Evolutionary conservation across 1,140 invertebrate species (phyloP), one percentile per base, ranked within the genome.

Genomic region (Drosophila sp.): DNA sequence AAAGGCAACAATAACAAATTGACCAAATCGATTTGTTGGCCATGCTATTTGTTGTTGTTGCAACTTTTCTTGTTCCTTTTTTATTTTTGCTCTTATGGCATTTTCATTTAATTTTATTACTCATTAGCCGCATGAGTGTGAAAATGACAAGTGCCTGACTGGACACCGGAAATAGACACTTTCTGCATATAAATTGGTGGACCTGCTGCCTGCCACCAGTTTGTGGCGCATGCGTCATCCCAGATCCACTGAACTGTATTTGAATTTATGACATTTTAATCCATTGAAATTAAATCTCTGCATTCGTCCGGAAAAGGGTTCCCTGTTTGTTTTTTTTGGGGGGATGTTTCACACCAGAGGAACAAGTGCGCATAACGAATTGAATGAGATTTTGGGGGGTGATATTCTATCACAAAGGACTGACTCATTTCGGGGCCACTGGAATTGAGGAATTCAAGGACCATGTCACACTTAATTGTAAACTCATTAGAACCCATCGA

Each of bases 91-190:
- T 77, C 76, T 75, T 72, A 69, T 74, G 77, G 86, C 78, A 84
- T 89, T 89, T 90, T 81, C 75, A 81, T 87, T 87, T 87, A 89
- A 82, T 81, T 89, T 86, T 87, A 87, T 87, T 87, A 84, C 84
- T 87, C 84, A 89, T 89, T 87, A 87, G 80, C 60, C 65, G 77
- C 76, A 89, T 89, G 84, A 89, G 79, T 87, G 84, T 83, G 84
- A 87, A 87, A 83, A 87, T 80, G 83, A 75, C 83, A 83, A 79
- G 79, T 89, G 83, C 76, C 79, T 25, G 66, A 40, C 56, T 55
- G 8, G 38, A 27, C 57, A 69, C 83, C 83, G 83, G 83, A 87
- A 87, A 87, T 80, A 72, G 38, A 58, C 50, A 63, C 67, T 65
- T 63, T 66, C 60, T 35, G 60, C 35, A 11, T 10, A 3, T 23